phyloP scores from a whole-genome alignment of 2,888 invertebrate genomes.

The Graphium colonna region DNA sequence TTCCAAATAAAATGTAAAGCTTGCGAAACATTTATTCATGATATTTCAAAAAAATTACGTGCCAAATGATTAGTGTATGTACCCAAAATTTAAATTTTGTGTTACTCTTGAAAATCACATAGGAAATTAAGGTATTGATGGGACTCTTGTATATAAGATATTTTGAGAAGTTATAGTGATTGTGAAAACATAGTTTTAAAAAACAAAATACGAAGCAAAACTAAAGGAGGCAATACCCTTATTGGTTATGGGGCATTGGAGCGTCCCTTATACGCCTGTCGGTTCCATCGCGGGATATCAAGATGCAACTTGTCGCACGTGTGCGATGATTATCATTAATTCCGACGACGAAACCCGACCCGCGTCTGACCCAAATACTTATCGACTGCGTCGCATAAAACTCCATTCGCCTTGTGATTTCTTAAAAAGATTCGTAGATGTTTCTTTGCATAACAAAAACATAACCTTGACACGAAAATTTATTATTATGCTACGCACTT shows the following conservation, averaged over 20 bases:
- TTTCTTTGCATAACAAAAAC: too few species aligned
- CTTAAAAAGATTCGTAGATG: too few species aligned
- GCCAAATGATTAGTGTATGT: too few species aligned
- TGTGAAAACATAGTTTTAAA: background rate
- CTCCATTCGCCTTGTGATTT: conserved; percentile 38
- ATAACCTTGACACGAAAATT: conserved; percentile 38
- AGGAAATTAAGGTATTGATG: too few species aligned
- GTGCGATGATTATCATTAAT: conserved; percentile 62
- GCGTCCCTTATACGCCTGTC: conserved; percentile 10
- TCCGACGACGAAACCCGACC: conserved; percentile 63
- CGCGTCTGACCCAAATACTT: conserved; percentile 67
- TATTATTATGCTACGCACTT: conserved; percentile 40
- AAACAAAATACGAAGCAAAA: background rate
- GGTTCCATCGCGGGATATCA: conserved; percentile 31
- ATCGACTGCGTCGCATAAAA: conserved; percentile 48
- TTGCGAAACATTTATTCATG: too few species aligned
- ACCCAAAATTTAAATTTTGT: too few species aligned
- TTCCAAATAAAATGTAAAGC: too few species aligned
- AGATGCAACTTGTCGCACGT: conserved; percentile 46
- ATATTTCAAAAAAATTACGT: too few species aligned
- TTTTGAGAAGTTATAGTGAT: too few species aligned
- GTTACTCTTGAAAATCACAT: too few species aligned
- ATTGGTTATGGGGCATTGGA: conserved; percentile 1
- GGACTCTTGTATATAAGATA: too few species aligned
- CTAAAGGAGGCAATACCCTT: conserved; percentile 4